Evolutionary conservation across 1,140 invertebrate genomes (phyloP).

Genomic region (Berghia stephanieae): DNA sequence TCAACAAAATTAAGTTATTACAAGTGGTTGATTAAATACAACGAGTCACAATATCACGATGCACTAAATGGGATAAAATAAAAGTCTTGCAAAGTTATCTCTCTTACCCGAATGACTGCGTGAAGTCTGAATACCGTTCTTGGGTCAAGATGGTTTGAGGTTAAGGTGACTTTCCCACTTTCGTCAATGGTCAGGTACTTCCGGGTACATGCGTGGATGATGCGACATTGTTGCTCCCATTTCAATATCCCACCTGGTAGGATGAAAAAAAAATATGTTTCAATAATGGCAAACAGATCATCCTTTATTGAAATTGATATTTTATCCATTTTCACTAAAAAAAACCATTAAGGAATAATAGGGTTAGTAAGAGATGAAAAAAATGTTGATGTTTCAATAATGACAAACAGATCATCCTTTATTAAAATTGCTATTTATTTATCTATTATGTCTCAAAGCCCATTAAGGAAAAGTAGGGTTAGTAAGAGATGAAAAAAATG

Average conservation of each 20-base stretch:
- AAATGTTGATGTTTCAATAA: not conserved
- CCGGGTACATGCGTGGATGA: constrained; percentile 63
- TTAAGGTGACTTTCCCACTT: constrained; percentile 57
- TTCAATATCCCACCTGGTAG: constrained; percentile 61
- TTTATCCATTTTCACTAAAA: not conserved
- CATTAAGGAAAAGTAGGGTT: no score
- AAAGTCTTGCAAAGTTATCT: no score
- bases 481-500: no score
- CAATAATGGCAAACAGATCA: not conserved
- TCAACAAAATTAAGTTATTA: no score
- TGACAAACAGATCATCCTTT: not conserved
- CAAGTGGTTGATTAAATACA: no score
- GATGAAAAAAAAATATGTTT: not conserved
- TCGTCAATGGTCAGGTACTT: constrained; percentile 64
- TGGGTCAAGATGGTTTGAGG: constrained; percentile 59
- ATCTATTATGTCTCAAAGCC: no score
- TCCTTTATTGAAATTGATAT: not conserved
- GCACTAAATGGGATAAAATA: no score
- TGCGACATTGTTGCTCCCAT: constrained; percentile 66
- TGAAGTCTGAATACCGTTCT: constrained; percentile 65
- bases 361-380: no score
- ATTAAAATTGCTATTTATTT: no score
- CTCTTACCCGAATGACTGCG: constrained; percentile 63
- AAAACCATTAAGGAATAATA: no score
- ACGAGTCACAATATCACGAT: no score